Percentiles rank a stretch among this genome's conserved stretches.
These are phyloP conservation scores for Abrostola triplasia DNA, from an alignment of 2,888 invertebrate genomes.

Conservation along the genomic window DNA sequence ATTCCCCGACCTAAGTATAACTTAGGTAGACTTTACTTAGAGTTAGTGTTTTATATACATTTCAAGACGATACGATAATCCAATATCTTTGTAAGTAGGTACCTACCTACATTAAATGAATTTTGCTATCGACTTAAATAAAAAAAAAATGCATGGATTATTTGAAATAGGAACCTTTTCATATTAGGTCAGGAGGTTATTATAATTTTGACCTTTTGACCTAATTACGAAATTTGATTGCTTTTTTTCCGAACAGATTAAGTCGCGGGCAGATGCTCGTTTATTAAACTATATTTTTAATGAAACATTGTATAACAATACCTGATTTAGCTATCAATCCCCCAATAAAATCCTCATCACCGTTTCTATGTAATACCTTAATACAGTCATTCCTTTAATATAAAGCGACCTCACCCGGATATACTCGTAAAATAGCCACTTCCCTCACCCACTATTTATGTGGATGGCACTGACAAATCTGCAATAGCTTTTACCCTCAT, in stretches of 20 bases:
- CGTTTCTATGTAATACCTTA: not conserved
- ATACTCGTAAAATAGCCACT: constrained; percentile 1
- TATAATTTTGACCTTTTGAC: too few species aligned
- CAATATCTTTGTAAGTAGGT: not conserved
- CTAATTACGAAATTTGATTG: too few species aligned
- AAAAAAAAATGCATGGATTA: too few species aligned
- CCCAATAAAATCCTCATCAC: not conserved
- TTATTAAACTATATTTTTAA: too few species aligned
- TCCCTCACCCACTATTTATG: constrained; percentile 1
- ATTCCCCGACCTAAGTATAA: constrained; percentile 16
- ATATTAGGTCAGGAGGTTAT: too few species aligned
- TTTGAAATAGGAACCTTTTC: too few species aligned
- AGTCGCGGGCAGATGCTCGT: too few species aligned
- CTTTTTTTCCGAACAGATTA: too few species aligned
- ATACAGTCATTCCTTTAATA: not conserved
- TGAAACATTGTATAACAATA: too few species aligned
- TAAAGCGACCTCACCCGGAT: not conserved
- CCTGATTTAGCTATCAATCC: too few species aligned
- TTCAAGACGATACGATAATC: constrained; percentile 23
- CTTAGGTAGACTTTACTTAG: constrained; percentile 14
- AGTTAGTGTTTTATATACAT: constrained; percentile 29
- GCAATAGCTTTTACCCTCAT: constrained; percentile 3
- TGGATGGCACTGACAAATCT: constrained; percentile 3
- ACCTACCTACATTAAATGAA: too few species aligned
- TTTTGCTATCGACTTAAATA: too few species aligned